Evolutionary conservation across 2,888 invertebrate species (phyloP), one percentile per base, ranked within the genome.

Genomic region (Nemotelus pantherinus): DNA sequence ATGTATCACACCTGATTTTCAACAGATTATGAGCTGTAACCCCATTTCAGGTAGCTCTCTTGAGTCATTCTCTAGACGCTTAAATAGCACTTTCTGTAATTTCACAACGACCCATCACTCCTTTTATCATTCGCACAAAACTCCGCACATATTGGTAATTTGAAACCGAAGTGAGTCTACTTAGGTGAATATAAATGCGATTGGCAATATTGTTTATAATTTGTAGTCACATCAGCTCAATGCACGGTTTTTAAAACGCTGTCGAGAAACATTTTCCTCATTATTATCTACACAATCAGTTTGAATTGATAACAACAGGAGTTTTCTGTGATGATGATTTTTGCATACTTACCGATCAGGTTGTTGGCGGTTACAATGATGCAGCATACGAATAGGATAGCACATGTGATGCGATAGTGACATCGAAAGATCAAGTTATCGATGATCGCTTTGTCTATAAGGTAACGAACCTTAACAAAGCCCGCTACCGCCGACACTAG

Each of bases 351-450:
- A 94, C 95, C 96, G 87, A 96, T 95, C 82, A 96, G 90, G 88
- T 95, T 95, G 88, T 95, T 95, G 81, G 95, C 95, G 47, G 95
- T 95, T 80, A 95, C 94, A 83, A 96, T 93, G 83, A 96, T 93
- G 87, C 95, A 95, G 87, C 93, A 93, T 76, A 94, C 90, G 88
- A 96, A 95, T 81, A 96, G 89, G 82, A 95, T 92, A 77, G 95
- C 95, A 70, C 95, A 92, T 58, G 95, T 95, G 86, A 95, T 92
- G 86, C 95, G 90, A 88, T 96, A 96, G 88, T 96, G 95, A 86
- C 94, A 93, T 83, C 95, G 90, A 88, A 96, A 96, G 79, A 95
- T 92, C 92, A 94, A 93, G 87, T 95, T 96, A 89, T 96, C 95
- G 84, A 95, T 95, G 82, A 94, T 90, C 80, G 95, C 95, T 87